These are phyloP conservation scores for Caracal caracal DNA, from an alignment of 2,113 vertebrate species.

Conservation along the genomic window DNA sequence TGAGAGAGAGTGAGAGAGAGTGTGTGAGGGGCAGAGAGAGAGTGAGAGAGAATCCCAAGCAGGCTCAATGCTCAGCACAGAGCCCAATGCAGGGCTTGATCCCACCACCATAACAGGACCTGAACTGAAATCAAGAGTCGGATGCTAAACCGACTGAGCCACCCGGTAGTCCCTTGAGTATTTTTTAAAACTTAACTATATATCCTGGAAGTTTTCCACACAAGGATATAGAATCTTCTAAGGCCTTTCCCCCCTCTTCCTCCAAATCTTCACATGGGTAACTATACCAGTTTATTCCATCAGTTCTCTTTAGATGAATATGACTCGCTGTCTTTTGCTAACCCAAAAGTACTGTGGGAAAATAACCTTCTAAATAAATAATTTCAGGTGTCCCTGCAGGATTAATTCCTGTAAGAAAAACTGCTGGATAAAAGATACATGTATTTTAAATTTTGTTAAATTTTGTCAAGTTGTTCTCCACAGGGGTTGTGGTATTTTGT, in stretches of 20 bases:
- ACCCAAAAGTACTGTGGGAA: background rate
- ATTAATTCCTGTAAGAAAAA: background rate
- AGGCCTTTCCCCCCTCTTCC: too few relatives aligned
- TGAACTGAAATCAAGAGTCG: too few relatives aligned
- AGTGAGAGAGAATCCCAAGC: too few relatives aligned
- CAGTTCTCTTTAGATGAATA: background rate
- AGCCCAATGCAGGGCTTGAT: too few relatives aligned
- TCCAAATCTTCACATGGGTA: background rate
- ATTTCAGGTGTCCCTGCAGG: background rate
- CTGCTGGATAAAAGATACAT: background rate
- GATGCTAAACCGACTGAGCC: too few relatives aligned
- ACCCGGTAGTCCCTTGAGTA: too few relatives aligned
- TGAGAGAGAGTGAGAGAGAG: too few relatives aligned
- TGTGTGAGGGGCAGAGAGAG: too few relatives aligned
- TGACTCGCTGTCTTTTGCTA: background rate
- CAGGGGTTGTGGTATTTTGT: background rate
- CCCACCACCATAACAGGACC: too few relatives aligned
- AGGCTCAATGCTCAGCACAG: too few relatives aligned
- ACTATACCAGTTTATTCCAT: background rate
- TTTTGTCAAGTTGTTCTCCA: background rate
- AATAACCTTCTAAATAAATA: background rate
- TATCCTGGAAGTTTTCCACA: background rate
- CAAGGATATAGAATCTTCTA: background rate
- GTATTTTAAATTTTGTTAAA: background rate
- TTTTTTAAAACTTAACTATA: background rate